Evolutionary conservation across 2,888 invertebrate genomes (phyloP).

Genomic region (Melinaea menophilus): DNA sequence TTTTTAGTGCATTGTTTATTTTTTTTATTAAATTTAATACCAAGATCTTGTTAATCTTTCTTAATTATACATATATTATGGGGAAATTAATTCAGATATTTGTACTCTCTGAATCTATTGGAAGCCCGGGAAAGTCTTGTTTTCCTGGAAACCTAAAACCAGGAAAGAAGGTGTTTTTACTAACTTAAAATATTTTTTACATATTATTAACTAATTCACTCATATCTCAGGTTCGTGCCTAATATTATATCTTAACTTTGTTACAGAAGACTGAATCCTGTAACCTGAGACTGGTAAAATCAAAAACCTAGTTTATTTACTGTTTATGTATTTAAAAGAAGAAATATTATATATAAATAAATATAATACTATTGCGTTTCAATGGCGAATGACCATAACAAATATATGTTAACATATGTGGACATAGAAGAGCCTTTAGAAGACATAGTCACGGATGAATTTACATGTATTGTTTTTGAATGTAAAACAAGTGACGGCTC

Average conservation of each 20-base stretch:
- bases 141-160: too few relatives aligned
- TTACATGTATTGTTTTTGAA: conserved; percentile 34
- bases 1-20: too few relatives aligned
- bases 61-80: too few relatives aligned
- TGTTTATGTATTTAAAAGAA: neutral
- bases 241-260: neutral
- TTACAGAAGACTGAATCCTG: conserved; percentile 20
- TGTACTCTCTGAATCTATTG: too few relatives aligned
- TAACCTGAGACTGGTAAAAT: conserved; percentile 12
- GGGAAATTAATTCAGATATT: too few relatives aligned
- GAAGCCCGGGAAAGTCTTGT: too few relatives aligned
- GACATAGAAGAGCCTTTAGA: conserved; percentile 35
- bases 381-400: conserved; percentile 24
- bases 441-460: conserved; percentile 35
- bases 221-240: too few relatives aligned
- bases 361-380: conserved; percentile 6
- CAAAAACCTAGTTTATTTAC: conserved; percentile 5
- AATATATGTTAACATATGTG: conserved; percentile 20
- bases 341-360: neutral
- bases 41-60: too few relatives aligned
- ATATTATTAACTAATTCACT: neutral
- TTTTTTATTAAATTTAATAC: too few relatives aligned
- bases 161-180: too few relatives aligned
- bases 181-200: neutral
- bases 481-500: conserved; percentile 32